Evolutionary conservation across 1,140 invertebrate species (phyloP).

Genomic region (Marisa cornuarietis): DNA sequence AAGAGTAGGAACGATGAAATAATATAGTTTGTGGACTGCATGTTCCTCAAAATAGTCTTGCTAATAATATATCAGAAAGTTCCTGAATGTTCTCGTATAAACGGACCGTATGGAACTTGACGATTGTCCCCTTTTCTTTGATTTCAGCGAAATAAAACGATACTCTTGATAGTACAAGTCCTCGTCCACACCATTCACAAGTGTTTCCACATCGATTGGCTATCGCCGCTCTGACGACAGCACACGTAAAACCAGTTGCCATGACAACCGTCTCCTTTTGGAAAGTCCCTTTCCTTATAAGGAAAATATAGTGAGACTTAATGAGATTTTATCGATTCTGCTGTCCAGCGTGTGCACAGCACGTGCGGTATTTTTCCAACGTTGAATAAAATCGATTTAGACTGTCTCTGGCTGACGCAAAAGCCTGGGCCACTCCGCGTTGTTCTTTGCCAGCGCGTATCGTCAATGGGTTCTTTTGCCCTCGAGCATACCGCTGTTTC

Average conservation of each 20-base stretch:
- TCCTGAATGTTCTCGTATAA: background rate
- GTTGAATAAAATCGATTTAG: background rate
- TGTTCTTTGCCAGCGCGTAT: background rate
- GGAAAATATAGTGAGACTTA: conserved; percentile 22
- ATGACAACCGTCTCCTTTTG: conserved; percentile 11
- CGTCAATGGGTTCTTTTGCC: conserved; percentile 10
- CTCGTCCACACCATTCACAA: background rate
- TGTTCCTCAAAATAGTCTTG: background rate
- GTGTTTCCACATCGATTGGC: conserved; percentile 18
- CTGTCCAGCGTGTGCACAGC: background rate
- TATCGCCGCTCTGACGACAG: conserved; percentile 7
- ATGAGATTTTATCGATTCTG: conserved; percentile 12
- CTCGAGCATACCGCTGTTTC: conserved; percentile 15
- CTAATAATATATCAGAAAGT: background rate
- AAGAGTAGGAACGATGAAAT: too few species aligned
- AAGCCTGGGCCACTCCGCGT: background rate
- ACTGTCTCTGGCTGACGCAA: conserved; percentile 17
- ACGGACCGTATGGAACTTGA: background rate
- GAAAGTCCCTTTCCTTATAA: conserved; percentile 19
- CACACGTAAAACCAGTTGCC: conserved; percentile 9
- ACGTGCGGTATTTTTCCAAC: background rate
- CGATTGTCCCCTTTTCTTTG: background rate
- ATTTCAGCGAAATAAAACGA: background rate
- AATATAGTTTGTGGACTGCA: background rate
- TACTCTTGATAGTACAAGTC: background rate